phyloP scores from a whole-genome alignment of 1,140 invertebrate species.

The Caenorhabditis brenneri region DNA sequence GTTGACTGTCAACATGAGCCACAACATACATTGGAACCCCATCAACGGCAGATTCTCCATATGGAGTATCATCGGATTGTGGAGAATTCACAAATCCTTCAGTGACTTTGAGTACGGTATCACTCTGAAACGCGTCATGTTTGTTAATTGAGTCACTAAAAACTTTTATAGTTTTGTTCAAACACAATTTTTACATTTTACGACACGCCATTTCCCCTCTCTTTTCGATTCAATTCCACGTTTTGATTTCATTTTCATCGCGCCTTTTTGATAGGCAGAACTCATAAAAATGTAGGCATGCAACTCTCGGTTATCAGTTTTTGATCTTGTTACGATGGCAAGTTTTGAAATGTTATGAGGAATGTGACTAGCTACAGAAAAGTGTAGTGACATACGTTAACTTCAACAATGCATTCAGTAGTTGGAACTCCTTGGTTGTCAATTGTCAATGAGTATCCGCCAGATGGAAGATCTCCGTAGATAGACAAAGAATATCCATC shows the following conservation, averaged over 20 bases:
- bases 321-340: conserved; percentile 26
- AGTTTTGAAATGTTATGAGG: not conserved
- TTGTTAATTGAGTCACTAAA: not conserved
- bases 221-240: conserved; percentile 14
- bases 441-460: conserved; percentile 43
- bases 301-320: conserved; percentile 36
- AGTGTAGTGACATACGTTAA: conserved; percentile 45
- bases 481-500: conserved; percentile 12
- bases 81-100: conserved; percentile 50
- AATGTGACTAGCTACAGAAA: not conserved
- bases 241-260: not conserved
- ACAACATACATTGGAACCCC: conserved; percentile 51
- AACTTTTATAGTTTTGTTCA: not conserved
- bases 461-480: conserved; percentile 39
- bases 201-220: not conserved
- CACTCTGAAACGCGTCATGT: conserved; percentile 16
- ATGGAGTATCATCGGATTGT: conserved; percentile 46
- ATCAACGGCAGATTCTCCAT: conserved; percentile 17
- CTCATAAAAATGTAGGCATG: conserved; percentile 35
- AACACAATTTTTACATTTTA: not conserved
- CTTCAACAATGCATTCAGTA: conserved; percentile 45
- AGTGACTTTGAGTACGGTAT: not conserved
- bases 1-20: conserved; percentile 51
- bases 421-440: conserved; percentile 47
- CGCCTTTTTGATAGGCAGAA: conserved; percentile 25